A percentile compares a stretch with the other conserved stretches of the same genome.
Evolutionary conservation across 1,140 invertebrate species (phyloP).

Genomic region (Drosophila aff.): DNA sequence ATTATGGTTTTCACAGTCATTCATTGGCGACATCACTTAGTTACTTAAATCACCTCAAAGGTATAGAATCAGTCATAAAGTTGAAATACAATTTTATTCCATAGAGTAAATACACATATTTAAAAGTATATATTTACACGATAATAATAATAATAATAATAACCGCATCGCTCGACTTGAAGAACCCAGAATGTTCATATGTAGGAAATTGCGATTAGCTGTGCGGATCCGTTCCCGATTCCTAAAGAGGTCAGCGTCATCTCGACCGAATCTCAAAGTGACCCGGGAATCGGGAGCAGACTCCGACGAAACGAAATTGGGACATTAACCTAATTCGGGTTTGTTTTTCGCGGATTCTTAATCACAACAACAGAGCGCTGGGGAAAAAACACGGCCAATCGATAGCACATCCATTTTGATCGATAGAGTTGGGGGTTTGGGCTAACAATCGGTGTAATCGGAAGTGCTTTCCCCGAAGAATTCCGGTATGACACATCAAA

Average conservation of each 20-base stretch:
- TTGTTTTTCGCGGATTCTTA: slow-evolving; percentile 23
- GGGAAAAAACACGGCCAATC: not conserved
- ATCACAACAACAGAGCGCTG: slow-evolving; percentile 19
- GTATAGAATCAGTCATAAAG: not conserved
- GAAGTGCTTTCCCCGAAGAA: not conserved
- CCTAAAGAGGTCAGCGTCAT: slow-evolving; percentile 59
- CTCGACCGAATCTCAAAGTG: slow-evolving; percentile 18
- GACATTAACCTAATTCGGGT: slow-evolving; percentile 53
- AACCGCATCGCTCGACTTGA: not conserved
- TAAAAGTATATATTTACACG: not conserved
- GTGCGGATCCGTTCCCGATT: slow-evolving; percentile 10
- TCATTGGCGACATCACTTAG: not conserved
- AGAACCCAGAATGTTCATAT: not conserved
- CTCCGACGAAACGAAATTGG: slow-evolving; percentile 19
- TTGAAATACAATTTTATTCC: not conserved
- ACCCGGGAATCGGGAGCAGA: slow-evolving; percentile 44
- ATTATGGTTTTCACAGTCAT: not conserved
- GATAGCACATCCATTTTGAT: not conserved
- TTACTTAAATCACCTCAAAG: not conserved
- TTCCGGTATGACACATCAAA: slow-evolving; percentile 1
- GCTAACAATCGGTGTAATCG: not conserved
- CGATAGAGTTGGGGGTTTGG: not conserved
- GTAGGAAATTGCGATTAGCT: slow-evolving; percentile 26
- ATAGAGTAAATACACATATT: too few relatives aligned
- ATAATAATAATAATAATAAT: not conserved